Conservation (phyloP, 2,888 invertebrate species). For the Epiblema foenella region DNA sequence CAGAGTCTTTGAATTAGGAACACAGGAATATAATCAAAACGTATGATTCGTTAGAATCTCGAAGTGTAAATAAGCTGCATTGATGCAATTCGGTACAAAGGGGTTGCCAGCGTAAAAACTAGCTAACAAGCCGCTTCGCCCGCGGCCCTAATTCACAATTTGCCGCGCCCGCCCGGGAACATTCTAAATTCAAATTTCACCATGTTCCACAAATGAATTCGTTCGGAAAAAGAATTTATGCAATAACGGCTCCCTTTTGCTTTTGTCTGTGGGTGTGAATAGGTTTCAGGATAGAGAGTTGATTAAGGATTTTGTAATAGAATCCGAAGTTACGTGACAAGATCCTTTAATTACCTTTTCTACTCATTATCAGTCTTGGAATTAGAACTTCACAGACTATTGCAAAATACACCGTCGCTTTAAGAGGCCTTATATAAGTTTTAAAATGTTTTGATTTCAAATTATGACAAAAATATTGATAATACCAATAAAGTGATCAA, state of each 20-base stretch:
- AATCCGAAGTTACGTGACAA: not conserved
- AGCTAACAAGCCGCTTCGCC: constrained; percentile 79
- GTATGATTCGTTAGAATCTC: constrained; percentile 55
- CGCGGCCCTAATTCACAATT: constrained; percentile 79
- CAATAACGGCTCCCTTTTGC: constrained; percentile 32
- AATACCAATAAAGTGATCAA: too few species aligned
- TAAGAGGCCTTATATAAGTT: too few species aligned
- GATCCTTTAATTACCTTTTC: not conserved
- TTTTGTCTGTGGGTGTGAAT: constrained; percentile 9
- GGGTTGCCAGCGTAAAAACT: constrained; percentile 74
- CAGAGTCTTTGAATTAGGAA: not conserved
- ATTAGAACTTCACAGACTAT: too few species aligned
- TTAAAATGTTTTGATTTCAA: too few species aligned
- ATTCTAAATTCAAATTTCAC: constrained; percentile 78
- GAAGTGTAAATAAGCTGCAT: constrained; percentile 63
- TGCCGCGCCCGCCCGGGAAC: constrained; percentile 70
- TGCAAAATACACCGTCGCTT: too few species aligned
- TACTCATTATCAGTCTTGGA: too few species aligned
- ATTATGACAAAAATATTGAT: too few species aligned
- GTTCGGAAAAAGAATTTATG: constrained; percentile 65
- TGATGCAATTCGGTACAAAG: constrained; percentile 79
- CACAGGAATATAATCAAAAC: constrained; percentile 14
- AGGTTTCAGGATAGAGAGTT: constrained; percentile 5
- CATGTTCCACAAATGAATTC: constrained; percentile 70
- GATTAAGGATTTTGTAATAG: not conserved